phyloP scores from a whole-genome alignment of 2,888 invertebrate species.

The Notodonta dromedarius region DNA sequence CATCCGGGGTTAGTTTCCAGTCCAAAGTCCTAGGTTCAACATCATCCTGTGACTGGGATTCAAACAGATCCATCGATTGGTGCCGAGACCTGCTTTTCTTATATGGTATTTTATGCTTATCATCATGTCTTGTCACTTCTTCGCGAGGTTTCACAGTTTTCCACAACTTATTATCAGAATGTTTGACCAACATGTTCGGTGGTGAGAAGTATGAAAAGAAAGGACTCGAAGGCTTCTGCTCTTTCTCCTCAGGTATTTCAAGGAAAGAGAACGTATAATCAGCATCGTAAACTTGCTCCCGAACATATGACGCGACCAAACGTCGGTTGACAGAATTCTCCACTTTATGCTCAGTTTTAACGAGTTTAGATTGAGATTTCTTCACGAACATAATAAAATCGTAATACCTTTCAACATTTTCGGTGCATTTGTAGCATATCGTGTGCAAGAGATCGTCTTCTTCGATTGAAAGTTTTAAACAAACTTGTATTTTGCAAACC shows the following conservation, averaged over 20 bases:
- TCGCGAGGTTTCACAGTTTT: slow-evolving; percentile 56
- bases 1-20: slow-evolving; percentile 69
- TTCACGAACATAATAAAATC: slow-evolving; percentile 62
- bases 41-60: slow-evolving; percentile 69
- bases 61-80: slow-evolving; percentile 72
- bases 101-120: slow-evolving; percentile 37
- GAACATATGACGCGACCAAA: slow-evolving; percentile 62
- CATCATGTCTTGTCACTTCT: slow-evolving; percentile 35
- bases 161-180: slow-evolving; percentile 52
- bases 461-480: slow-evolving; percentile 66
- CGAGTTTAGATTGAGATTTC: slow-evolving; percentile 59
- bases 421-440: slow-evolving; percentile 72
- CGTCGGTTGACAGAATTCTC: slow-evolving; percentile 49
- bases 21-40: slow-evolving; percentile 50
- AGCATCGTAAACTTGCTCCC: slow-evolving; percentile 65
- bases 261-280: slow-evolving; percentile 73
- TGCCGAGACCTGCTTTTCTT: slow-evolving; percentile 49
- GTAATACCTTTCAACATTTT: slow-evolving; percentile 68
- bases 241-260: slow-evolving; percentile 58
- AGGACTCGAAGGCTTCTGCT: slow-evolving; percentile 63
- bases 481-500: slow-evolving; percentile 67
- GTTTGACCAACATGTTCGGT: slow-evolving; percentile 50
- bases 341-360: slow-evolving; percentile 41
- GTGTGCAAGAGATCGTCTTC: slow-evolving; percentile 61
- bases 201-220: slow-evolving; percentile 74